These are phyloP conservation scores for Ctenicera cuprea DNA, from an alignment of 2,888 invertebrate genomes.

Conservation along the genomic window DNA sequence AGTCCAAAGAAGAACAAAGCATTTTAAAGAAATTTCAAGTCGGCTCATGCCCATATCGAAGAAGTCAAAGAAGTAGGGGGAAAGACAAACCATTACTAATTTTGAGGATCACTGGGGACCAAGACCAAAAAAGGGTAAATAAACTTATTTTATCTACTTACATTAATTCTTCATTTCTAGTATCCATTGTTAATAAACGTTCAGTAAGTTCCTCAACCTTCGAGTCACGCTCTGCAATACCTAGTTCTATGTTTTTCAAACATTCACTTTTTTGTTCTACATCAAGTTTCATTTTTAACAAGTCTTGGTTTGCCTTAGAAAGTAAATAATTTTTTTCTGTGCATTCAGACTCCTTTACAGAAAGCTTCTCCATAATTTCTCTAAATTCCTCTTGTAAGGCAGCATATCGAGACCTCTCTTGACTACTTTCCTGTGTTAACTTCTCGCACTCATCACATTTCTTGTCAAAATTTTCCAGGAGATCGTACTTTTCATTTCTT, in stretches of 20 bases:
- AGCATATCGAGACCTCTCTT: neutral
- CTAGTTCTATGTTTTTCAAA: neutral
- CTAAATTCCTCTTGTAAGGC: constrained; percentile 10
- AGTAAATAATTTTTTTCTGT: constrained; percentile 44
- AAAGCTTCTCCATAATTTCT: constrained; percentile 36
- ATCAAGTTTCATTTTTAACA: constrained; percentile 48
- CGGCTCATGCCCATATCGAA: too few relatives aligned
- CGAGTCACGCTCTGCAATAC: neutral
- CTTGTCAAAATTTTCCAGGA: constrained; percentile 32
- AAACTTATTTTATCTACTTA: too few relatives aligned
- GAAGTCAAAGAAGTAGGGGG: too few relatives aligned
- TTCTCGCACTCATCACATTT: constrained; percentile 45
- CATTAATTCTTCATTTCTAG: constrained; percentile 24
- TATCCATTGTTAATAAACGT: neutral
- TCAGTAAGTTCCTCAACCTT: constrained; percentile 19
- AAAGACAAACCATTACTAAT: too few relatives aligned
- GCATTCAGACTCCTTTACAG: constrained; percentile 43
- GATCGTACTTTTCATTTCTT: constrained; percentile 6
- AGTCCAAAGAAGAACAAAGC: too few relatives aligned
- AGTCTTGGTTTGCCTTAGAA: constrained; percentile 43
- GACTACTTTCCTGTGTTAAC: constrained; percentile 45
- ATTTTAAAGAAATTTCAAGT: too few relatives aligned
- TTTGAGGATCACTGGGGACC: too few relatives aligned
- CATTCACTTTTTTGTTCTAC: constrained; percentile 44
- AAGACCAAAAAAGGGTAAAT: too few relatives aligned